phyloP scores from a whole-genome alignment of 1,140 invertebrate genomes.

The Cotesia vestalis region DNA sequence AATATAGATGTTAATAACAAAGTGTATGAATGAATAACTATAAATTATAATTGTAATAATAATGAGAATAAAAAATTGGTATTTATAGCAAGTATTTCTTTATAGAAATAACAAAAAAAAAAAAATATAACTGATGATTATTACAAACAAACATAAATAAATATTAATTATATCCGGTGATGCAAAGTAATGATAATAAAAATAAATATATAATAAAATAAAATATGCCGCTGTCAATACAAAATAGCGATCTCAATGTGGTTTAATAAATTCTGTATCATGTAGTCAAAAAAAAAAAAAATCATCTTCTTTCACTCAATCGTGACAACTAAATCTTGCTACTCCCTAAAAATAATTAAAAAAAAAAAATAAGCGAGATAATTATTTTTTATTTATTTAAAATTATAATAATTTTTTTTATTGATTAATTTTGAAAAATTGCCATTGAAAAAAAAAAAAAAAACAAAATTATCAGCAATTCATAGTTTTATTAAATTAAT shows the following conservation, averaged over 20 bases:
- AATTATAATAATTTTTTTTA: too few relatives aligned
- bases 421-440: too few relatives aligned
- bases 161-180: background rate
- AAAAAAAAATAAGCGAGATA: too few relatives aligned
- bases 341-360: background rate
- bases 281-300: slow-evolving; percentile 2
- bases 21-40: slow-evolving; percentile 38
- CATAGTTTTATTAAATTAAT: too few relatives aligned
- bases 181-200: slow-evolving; percentile 10
- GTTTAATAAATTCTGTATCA: slow-evolving; percentile 16
- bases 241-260: slow-evolving; percentile 21
- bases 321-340: slow-evolving; percentile 2
- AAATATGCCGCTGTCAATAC: slow-evolving; percentile 29
- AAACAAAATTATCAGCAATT: too few relatives aligned
- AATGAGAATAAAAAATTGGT: slow-evolving; percentile 16
- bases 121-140: background rate
- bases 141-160: background rate
- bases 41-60: slow-evolving; percentile 31
- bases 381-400: too few relatives aligned
- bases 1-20: slow-evolving; percentile 34
- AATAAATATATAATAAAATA: background rate
- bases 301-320: slow-evolving; percentile 16
- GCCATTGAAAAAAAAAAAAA: too few relatives aligned
- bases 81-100: slow-evolving; percentile 35
- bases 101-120: slow-evolving; percentile 38